A percentile compares a stretch with the other conserved stretches of the same genome.
Evolutionary conservation across 1,140 invertebrate species (phyloP).

Genomic region (Solenopsis fugax): DNA sequence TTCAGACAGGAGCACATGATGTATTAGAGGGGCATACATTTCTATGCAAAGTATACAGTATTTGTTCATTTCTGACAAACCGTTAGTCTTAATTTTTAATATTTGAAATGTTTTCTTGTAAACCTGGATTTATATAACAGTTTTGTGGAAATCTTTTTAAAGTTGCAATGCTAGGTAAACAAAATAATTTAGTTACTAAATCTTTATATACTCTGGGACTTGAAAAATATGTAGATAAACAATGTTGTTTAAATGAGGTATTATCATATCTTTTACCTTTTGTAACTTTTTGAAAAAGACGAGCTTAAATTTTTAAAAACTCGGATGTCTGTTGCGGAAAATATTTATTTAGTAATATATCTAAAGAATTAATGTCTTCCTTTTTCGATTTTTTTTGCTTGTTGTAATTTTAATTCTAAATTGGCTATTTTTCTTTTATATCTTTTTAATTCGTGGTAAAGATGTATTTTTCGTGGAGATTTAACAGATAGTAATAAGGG

Average conservation of each 20-base stretch:
- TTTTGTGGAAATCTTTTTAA: no score
- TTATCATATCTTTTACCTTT: slow-evolving; percentile 24
- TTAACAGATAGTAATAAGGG: neutral
- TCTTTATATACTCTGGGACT: neutral
- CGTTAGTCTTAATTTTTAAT: no score
- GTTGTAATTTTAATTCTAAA: slow-evolving; percentile 12
- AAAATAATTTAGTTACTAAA: no score
- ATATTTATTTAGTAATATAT: slow-evolving; percentile 1
- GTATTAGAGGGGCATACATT: no score
- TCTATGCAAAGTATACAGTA: no score
- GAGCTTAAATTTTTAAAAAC: slow-evolving; percentile 7
- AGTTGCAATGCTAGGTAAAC: no score
- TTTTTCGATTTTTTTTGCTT: neutral
- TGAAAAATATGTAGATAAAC: neutral
- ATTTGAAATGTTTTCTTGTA: no score
- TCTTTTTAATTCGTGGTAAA: neutral
- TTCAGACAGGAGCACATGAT: no score
- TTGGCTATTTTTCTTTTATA: slow-evolving; percentile 24
- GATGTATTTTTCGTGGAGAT: neutral
- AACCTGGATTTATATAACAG: no score
- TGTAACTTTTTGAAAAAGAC: neutral
- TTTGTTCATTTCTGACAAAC: no score
- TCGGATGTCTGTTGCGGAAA: slow-evolving; percentile 18
- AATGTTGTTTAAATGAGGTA: neutral
- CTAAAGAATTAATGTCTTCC: slow-evolving; percentile 20